Evolutionary conservation across 92 coral and sea anemone genomes (phyloP).

Genomic region (Paramuricea clavata): DNA sequence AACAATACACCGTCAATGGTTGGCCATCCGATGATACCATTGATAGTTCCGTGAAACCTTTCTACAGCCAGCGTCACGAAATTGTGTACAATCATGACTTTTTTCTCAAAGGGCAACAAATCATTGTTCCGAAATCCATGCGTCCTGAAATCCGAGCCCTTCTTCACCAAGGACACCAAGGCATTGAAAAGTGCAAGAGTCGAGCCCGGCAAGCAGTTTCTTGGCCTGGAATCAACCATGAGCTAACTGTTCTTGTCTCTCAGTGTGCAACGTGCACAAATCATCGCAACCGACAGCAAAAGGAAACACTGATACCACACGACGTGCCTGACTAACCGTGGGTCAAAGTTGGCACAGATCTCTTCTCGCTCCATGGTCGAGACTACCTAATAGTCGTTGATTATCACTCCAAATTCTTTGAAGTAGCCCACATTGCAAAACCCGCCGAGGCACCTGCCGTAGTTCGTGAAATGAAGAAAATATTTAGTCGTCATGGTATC

Average conservation of each 20-base stretch:
- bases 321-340: constrained; percentile 1
- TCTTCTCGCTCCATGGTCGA: background rate
- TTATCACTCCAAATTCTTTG: constrained; percentile 22
- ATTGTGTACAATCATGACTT: constrained; percentile 8
- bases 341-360: constrained; percentile 3
- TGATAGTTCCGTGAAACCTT: constrained; percentile 8
- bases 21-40: constrained; percentile 16
- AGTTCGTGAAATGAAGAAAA: background rate
- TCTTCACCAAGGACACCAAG: constrained; percentile 25
- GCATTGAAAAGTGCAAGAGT: constrained; percentile 31
- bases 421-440: background rate
- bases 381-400: constrained; percentile 23
- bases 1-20: background rate
- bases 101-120: constrained; percentile 15
- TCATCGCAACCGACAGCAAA: constrained; percentile 6
- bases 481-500: background rate
- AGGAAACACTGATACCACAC: constrained; percentile 6
- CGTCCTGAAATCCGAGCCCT: background rate
- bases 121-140: background rate
- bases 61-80: constrained; percentile 13
- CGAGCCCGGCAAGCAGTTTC: constrained; percentile 22
- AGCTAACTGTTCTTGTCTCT: constrained; percentile 19
- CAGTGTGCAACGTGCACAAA: background rate
- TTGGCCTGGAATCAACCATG: constrained; percentile 28
- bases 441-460: background rate